Evolutionary conservation across 2,797 vertebrate species (phyloP).

Genomic region (Malacoraja senta): DNA sequence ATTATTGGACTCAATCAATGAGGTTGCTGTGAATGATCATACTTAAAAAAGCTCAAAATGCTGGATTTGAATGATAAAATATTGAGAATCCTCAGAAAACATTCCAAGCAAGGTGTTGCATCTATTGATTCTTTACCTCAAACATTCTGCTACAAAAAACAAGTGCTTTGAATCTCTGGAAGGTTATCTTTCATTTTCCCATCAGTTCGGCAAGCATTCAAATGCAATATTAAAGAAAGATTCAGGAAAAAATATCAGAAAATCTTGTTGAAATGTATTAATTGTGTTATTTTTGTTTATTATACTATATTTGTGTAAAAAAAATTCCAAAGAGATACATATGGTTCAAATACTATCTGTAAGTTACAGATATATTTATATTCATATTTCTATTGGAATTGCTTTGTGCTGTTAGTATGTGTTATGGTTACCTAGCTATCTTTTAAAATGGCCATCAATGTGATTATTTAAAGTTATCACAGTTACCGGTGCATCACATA

Average conservation of each 20-base stretch:
- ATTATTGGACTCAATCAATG: constrained; percentile 47
- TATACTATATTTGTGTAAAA: background rate
- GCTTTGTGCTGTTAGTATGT: background rate
- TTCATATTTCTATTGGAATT: background rate
- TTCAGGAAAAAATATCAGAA: background rate
- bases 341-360: background rate
- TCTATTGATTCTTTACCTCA: background rate
- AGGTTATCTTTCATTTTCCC: background rate
- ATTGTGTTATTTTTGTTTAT: background rate
- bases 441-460: background rate
- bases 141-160: background rate
- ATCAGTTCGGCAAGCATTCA: background rate
- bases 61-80: background rate
- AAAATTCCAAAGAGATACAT: background rate
- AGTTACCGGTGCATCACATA: background rate
- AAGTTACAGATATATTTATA: background rate
- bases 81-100: background rate
- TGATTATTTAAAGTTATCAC: background rate
- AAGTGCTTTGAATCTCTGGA: background rate
- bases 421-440: background rate
- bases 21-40: constrained; percentile 49
- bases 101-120: background rate
- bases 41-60: background rate
- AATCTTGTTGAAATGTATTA: background rate
- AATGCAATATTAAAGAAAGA: background rate